Evolutionary conservation across 2,113 vertebrate genomes (phyloP).

Genomic region (Oreochromis spilurus): DNA sequence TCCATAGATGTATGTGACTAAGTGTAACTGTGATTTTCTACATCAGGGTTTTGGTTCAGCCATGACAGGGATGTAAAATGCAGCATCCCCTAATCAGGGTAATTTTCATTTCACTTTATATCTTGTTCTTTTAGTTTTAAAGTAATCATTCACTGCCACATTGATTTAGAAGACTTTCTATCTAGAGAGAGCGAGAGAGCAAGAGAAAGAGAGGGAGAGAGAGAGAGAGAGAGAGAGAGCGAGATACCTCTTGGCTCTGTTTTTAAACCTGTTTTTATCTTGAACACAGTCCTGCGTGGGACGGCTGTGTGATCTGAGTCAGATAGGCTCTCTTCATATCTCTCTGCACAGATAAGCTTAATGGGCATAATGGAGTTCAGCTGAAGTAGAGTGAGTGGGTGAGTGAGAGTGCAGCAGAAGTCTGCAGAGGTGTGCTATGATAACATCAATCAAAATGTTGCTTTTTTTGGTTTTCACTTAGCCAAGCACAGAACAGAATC

Average conservation of each 20-base stretch:
- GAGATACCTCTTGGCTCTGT: not conserved
- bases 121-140: not conserved
- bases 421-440: not conserved
- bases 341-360: slow-evolving; percentile 10
- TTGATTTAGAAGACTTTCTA: not conserved
- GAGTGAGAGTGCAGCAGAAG: not conserved
- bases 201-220: not conserved
- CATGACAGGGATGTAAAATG: not conserved
- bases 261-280: not conserved
- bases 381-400: not conserved
- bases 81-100: not conserved
- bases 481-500: not conserved
- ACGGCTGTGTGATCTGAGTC: not conserved
- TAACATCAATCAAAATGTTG: not conserved
- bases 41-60: not conserved
- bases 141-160: not conserved
- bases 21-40: not conserved
- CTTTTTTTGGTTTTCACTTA: not conserved
- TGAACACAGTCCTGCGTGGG: not conserved
- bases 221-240: not conserved
- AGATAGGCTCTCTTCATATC: not conserved
- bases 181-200: rapidly evolving
- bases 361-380: slow-evolving; percentile 16
- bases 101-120: not conserved
- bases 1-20: not conserved